phyloP scores from a whole-genome alignment of 1,140 invertebrate species.

The Zeugodacus cucurbitae region DNA sequence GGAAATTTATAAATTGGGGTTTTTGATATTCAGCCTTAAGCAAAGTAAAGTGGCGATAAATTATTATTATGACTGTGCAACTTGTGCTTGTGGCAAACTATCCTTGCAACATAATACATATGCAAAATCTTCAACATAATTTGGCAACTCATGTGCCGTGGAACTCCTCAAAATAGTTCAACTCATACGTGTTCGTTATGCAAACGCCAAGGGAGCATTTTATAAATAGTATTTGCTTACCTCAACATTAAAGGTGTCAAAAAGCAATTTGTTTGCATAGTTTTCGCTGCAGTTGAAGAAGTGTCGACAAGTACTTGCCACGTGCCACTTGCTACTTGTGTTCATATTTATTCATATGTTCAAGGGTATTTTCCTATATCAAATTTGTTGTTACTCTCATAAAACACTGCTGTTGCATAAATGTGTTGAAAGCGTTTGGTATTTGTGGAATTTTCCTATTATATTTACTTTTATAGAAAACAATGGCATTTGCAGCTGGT shows the following conservation, averaged over 20 bases:
- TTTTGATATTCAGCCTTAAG: no score
- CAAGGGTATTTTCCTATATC: not conserved
- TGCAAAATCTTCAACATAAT: not conserved
- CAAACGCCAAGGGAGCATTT: not conserved
- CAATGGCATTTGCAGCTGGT: constrained; percentile 5
- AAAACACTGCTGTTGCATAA: not conserved
- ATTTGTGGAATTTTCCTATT: not conserved
- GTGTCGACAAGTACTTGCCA: constrained; percentile 15
- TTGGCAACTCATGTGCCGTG: not conserved
- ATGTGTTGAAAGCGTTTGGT: not conserved
- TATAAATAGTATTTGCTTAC: not conserved
- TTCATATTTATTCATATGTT: not conserved
- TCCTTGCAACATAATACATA: not conserved
- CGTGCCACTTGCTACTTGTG: not conserved
- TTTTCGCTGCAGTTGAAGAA: not conserved
- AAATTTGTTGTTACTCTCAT: no score
- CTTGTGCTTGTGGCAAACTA: no score
- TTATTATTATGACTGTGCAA: no score
- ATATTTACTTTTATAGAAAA: not conserved
- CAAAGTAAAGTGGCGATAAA: no score
- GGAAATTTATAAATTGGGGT: no score
- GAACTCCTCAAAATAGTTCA: not conserved
- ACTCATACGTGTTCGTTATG: not conserved
- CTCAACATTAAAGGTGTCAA: not conserved
- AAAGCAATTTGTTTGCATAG: not conserved